Evolutionary conservation across 2,797 vertebrate genomes (phyloP).

Genomic region (Loris lydekkerianus): DNA sequence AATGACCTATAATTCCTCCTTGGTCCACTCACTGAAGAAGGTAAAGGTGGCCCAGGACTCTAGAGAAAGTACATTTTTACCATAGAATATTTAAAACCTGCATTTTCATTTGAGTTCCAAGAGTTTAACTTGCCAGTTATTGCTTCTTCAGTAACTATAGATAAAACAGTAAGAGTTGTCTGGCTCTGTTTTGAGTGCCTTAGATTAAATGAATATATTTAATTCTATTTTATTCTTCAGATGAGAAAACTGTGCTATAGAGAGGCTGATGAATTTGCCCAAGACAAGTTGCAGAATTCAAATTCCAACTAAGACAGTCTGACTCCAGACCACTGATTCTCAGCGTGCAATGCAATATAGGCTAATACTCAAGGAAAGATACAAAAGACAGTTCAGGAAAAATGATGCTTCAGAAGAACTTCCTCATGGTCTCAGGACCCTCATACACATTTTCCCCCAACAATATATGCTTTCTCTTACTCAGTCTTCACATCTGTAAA

Average conservation of each 20-base stretch:
- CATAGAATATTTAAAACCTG: neutral
- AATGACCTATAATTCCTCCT: neutral
- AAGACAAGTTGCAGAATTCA: neutral
- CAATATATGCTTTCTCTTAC: neutral
- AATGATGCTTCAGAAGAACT: neutral
- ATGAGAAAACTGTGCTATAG: constrained; percentile 32
- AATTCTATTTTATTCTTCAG: neutral
- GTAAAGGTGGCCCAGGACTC: neutral
- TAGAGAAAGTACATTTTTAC: neutral
- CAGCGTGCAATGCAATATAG: too few species aligned
- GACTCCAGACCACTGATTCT: neutral
- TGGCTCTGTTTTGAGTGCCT: neutral
- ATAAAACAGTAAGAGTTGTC: neutral
- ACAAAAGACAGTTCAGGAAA: neutral
- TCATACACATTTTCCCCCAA: neutral
- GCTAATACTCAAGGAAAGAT: neutral
- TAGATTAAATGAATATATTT: constrained; percentile 15
- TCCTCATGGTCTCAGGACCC: neutral
- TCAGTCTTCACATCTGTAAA: constrained; percentile 11
- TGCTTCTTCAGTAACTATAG: neutral
- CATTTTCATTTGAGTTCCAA: constrained; percentile 31
- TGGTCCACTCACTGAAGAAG: neutral
- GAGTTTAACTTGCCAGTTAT: constrained; percentile 25
- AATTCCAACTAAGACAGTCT: neutral
- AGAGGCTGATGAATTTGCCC: neutral